Percentiles rank a stretch among this genome's conserved stretches.
phyloP scores from a whole-genome alignment of 2,113 vertebrate genomes.

The Crotalus helleri region DNA sequence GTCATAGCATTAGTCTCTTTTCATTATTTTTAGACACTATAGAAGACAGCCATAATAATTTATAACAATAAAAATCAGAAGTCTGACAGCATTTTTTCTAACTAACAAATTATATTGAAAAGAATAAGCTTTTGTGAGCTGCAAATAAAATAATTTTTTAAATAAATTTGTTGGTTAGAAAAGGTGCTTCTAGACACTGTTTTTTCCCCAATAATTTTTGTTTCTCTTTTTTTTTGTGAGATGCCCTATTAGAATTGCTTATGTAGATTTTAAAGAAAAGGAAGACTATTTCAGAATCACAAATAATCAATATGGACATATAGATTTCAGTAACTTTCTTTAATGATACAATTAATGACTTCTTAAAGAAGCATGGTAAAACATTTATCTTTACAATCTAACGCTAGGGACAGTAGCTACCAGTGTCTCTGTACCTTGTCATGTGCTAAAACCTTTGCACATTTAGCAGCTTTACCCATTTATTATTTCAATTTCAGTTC shows the following conservation, averaged over 20 bases:
- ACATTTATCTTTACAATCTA: background rate
- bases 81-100: background rate
- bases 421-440: background rate
- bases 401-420: background rate
- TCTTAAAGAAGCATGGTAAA: background rate
- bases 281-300: background rate
- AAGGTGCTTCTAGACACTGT: background rate
- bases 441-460: background rate
- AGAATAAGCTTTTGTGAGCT: background rate
- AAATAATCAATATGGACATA: background rate
- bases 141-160: background rate
- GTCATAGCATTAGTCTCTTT: slow-evolving; percentile 41
- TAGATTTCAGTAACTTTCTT: background rate
- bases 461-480: background rate
- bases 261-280: slow-evolving; percentile 31
- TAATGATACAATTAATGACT: background rate
- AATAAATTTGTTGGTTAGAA: background rate
- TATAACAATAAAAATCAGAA: background rate
- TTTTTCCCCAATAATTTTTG: background rate
- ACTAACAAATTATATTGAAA: background rate
- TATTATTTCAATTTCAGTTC: background rate
- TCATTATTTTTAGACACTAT: background rate
- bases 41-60: background rate
- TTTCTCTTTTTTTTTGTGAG: slow-evolving; percentile 31
- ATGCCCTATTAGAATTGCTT: slow-evolving; percentile 21